Base-by-base conservation (phyloP, 2,113 vertebrate species). In the Theristicus caerulescens region DNA sequence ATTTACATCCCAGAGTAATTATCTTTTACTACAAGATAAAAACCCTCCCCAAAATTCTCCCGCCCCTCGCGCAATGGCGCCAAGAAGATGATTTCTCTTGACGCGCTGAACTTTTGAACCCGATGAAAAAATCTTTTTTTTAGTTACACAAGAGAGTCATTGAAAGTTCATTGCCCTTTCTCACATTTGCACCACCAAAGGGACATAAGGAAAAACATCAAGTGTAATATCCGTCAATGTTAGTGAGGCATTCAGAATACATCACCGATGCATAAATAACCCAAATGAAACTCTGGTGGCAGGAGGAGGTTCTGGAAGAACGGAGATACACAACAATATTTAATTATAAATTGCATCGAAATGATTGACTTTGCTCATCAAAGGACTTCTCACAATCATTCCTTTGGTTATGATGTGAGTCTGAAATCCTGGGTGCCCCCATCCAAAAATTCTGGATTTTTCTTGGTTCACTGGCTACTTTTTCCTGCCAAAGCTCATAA, bases 81-180 rank as follows among this genome's bases (percentile, higher is more conserved):
- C 77, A 61, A 57, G 96, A 97, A 83, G 97, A 94, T 97, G 96
- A 97, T 97, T 81, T 15, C 93, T 89, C 78, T 44, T 97, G 97
- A 97, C 93, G 78, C 22, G 38, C 55, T 98, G 98, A 98, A 98
- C 97, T 98, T 97, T 96, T 97, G 97, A 98, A 98, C 98, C 94
- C 49, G 0, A 32, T 7, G 80, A 29, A 95, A 96, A 94, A 83
- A 78, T 25, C 10, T 61, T 80, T 71, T 91, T 81, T 97, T 93
- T 84, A 90, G 94, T 96, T 94, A 93, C 42, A 91, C 93, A 67
- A 93, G 92, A 74, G 96, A 97, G 98, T 98, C 98, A 98, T 54
- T 1, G 38, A 96, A 94, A 98, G 98, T 98, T 98, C 98, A 98
- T 73, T 86, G 97, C 96, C 97, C 97, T 98, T 98, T 97, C 96